A percentile compares a stretch with the other conserved stretches of the same genome.
Evolutionary conservation across 2,888 invertebrate species (phyloP).

Genomic region (Iselma pallidipennis): DNA sequence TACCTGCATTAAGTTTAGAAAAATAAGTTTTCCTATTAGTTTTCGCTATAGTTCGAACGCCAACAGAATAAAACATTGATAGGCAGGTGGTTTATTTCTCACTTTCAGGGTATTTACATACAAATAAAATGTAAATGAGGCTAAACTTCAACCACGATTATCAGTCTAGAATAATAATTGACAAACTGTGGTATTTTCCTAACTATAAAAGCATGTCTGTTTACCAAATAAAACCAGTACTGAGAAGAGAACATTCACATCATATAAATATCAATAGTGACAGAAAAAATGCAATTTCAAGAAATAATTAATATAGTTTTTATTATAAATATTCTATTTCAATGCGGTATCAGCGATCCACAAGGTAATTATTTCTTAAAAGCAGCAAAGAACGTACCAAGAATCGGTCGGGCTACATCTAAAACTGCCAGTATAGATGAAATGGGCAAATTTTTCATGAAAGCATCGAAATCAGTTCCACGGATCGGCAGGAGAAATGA

Average conservation of each 20-base stretch:
- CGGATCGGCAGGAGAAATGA: slow-evolving; percentile 55
- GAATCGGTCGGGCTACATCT: slow-evolving; percentile 46
- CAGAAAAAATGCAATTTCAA: neutral
- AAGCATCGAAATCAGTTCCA: slow-evolving; percentile 58
- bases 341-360: neutral
- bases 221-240: neutral
- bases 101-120: neutral
- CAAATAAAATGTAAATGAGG: neutral
- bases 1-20: neutral
- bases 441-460: slow-evolving; percentile 57
- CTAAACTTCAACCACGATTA: neutral
- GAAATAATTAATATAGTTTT: neutral
- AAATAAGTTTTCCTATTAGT: neutral
- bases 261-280: neutral
- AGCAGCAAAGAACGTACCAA: slow-evolving; percentile 52
- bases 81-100: neutral
- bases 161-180: neutral
- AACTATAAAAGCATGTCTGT: neutral
- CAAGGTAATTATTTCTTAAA: slow-evolving; percentile 42
- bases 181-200: neutral
- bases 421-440: slow-evolving; percentile 46
- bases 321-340: neutral
- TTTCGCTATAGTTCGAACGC: neutral
- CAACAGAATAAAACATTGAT: neutral
- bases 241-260: neutral